Conservation (phyloP, 2,113 vertebrate species). For the Machaerirhynchus nigripectus region DNA sequence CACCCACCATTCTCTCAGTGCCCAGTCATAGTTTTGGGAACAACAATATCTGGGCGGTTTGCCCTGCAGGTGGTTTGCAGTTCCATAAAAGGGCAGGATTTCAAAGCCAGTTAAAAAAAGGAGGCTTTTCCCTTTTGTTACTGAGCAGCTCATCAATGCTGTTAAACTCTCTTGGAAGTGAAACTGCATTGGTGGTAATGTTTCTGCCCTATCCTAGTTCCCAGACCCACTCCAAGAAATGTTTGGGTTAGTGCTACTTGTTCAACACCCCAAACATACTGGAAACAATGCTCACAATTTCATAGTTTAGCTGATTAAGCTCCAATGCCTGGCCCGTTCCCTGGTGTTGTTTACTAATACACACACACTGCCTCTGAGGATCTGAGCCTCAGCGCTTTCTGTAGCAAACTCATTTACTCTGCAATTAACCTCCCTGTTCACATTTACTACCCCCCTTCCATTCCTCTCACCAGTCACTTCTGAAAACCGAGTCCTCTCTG, state of each 20-base stretch:
- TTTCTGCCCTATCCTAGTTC: not conserved
- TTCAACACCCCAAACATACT: not conserved
- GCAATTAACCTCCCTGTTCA: not conserved
- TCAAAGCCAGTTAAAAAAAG: not conserved
- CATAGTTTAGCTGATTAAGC: not conserved
- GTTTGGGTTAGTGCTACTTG: not conserved
- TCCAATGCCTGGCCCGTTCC: not conserved
- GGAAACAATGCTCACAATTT: not conserved
- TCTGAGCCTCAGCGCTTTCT: not conserved
- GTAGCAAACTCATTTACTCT: not conserved
- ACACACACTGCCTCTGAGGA: not conserved
- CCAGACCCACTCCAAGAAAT: not conserved
- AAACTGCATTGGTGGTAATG: not conserved
- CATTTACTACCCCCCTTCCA: not conserved
- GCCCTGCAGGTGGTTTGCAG: not conserved
- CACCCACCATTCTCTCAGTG: not conserved
- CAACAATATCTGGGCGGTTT: not conserved
- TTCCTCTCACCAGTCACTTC: not conserved
- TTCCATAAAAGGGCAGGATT: not conserved
- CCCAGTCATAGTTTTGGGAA: not conserved
- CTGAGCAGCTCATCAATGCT: not conserved
- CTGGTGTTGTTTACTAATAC: not conserved
- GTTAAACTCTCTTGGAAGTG: not conserved
- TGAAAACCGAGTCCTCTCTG: not conserved
- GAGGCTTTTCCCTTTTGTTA: not conserved